Evolutionary conservation across 2,888 invertebrate species (phyloP), one percentile per base, ranked within the genome.

Genomic region (Ornithoptera priamus): DNA sequence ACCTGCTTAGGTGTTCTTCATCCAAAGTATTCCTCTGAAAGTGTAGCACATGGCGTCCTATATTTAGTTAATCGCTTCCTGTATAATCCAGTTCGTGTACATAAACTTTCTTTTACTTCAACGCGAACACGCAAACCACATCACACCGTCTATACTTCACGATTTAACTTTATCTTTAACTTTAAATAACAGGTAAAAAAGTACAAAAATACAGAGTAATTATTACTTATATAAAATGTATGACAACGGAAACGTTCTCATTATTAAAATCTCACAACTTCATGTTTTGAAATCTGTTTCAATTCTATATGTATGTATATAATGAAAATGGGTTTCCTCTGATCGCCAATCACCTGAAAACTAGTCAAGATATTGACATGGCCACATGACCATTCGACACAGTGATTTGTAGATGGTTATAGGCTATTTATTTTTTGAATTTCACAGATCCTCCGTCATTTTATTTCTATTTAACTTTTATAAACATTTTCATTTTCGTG

Each of bases 61-160:
- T 83, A 85, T 86, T 83, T 86, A 85, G 85, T 81, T 80, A 80
- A 85, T 84, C 79, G 87, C 79, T 86, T 87, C 85, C 84, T 83
- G 83, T 84, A 82, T 81, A 79, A 81, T 82, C 76, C 78, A 72
- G 67, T 74, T 75, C 73, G 79, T 83, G 80, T 84, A 81, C 75
- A 76, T 74, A 75, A 74, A 76, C 67, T 68, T 74, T 66, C 67
- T 65, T 69, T 68, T 50, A 67, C 58, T 63, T 69, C 65, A 50
- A 60, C 58, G 62, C 65, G 70, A 42, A 50, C 62, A 60, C 46
- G 60, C 42, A 58, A 42, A 65, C 66, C 70, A 66, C 70, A 67
- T 70, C 70, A 70, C 10, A 56, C 53, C 30, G 46, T 46, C 57
- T 65, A 15, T 61, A 59, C 8, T 62, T 36, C 20, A 22, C 12